A percentile compares a stretch with the other conserved stretches of the same genome.
Conservation (phyloP, 1,140 invertebrate genomes). For the Drosophila arawakana region DNA sequence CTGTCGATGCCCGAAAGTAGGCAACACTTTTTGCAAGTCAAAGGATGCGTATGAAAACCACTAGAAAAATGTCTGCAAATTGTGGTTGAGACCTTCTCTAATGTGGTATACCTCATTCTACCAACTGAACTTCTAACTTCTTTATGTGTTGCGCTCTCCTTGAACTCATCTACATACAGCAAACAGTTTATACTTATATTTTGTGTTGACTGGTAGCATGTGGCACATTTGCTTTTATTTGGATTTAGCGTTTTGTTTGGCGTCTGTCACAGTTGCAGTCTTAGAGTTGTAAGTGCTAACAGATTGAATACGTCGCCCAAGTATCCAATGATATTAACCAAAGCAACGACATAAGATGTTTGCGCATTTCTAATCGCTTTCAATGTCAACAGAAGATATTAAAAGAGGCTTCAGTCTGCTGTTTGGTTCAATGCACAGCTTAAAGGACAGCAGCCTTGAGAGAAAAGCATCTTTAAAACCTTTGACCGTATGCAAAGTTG, state of each 20-base stretch:
- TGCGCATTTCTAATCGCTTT: constrained; percentile 2
- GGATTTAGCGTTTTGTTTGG: not conserved
- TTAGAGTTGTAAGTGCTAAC: not conserved
- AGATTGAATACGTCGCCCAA: not conserved
- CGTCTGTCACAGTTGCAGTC: not conserved
- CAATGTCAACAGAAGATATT: not conserved
- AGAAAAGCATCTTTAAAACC: not conserved
- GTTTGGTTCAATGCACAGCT: constrained; percentile 16
- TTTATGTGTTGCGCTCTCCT: not conserved
- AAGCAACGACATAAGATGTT: not conserved
- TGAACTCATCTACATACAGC: too few relatives aligned
- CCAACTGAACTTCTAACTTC: not conserved
- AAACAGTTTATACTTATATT: not conserved
- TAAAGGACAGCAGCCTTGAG: not conserved
- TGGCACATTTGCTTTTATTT: constrained; percentile 1
- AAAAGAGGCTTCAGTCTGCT: not conserved
- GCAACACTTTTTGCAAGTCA: constrained; percentile 2
- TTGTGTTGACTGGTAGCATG: constrained; percentile 6
- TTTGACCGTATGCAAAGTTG: constrained; percentile 1
- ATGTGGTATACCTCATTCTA: not conserved
- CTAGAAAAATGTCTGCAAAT: not conserved
- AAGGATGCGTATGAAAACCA: not conserved
- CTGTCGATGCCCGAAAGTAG: constrained; percentile 10
- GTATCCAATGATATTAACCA: constrained; percentile 1
- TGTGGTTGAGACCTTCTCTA: not conserved